Evolutionary conservation across 2,888 invertebrate species (phyloP), one percentile per base, ranked within the genome.

Genomic region (Zaprionus obscuricornis): DNA sequence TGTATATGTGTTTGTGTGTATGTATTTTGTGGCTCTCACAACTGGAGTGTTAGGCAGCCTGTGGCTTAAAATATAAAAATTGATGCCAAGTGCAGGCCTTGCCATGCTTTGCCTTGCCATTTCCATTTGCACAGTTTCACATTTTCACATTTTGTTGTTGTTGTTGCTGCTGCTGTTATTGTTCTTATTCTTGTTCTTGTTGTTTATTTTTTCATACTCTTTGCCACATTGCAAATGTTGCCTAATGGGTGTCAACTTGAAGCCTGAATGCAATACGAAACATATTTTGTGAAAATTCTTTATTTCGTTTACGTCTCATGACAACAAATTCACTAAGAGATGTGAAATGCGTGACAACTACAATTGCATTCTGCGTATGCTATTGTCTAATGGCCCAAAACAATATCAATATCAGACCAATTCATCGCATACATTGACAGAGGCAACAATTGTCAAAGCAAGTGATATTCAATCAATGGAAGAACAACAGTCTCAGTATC

Each of bases 1-100:
- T 20, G 24, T 20, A 22, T 36, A 10, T 40, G 36, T 13, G 36
- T 46, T 29, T 29, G 34, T 29, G 5, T 20, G 64, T 43, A 37
- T 34, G 13, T 50, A 42, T 27, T 42, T 8, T 62, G 27, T 10
- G 45, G 52, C 50, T 43, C 42, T 36, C 18, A 31, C 62, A 42
- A 45, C 74, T 71, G 62, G 63, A 77, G 82, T 68, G 78, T 51
- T 74, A 71, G 68, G 75, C 74, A 69, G 82, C 46, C 65, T 62
- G 82, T 68, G 75, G 78, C 74, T 78, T 78, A 58, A 78, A 78
- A 85, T 85, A 72, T 84, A 85, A 82, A 78, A 85, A 78, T 78
- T 85, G 68, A 82, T 85, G 78, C 78, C 78, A 85, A 85, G 74
- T 71, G 74, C 74, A 62, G 82, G 56, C 59, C 72, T 62, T 67